A percentile compares a stretch with the other conserved stretches of the same genome.
These are phyloP conservation scores for Apodemus sylvaticus DNA, from an alignment of 2,113 vertebrate genomes.

Conservation along the genomic window DNA sequence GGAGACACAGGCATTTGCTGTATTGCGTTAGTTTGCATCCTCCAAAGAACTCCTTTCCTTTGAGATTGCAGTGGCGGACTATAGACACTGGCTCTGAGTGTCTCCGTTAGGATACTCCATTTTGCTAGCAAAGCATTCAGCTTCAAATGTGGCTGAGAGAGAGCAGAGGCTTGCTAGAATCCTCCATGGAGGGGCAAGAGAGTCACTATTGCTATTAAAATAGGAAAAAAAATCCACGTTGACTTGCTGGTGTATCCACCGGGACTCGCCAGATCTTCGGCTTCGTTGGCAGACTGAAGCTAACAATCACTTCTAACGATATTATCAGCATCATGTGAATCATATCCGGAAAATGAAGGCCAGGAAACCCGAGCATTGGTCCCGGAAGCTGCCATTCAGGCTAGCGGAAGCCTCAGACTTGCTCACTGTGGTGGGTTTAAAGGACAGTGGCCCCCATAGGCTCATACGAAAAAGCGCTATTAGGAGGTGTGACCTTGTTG, in stretches of 20 bases:
- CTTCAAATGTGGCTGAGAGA: not conserved
- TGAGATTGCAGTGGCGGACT: not conserved
- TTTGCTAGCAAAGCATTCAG: not conserved
- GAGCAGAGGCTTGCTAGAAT: not conserved
- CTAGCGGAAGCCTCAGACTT: too few species aligned
- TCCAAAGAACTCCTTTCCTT: not conserved
- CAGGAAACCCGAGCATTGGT: not conserved
- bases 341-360: not conserved
- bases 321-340: not conserved
- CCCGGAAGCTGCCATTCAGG: not conserved
- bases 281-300: not conserved
- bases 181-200: not conserved
- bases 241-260: not conserved
- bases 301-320: not conserved
- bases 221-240: not conserved
- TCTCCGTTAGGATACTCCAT: not conserved
- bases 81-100: not conserved
- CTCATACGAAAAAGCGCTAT: not conserved
- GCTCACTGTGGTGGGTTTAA: not conserved
- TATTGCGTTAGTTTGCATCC: not conserved
- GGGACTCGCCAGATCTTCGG: not conserved
- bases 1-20: not conserved
- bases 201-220: not conserved
- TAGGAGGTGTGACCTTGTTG: not conserved
- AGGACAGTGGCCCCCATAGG: not conserved